Evolutionary conservation across 2,888 invertebrate species (phyloP), one percentile per base, ranked within the genome.

Genomic region (Volucella inanis): DNA sequence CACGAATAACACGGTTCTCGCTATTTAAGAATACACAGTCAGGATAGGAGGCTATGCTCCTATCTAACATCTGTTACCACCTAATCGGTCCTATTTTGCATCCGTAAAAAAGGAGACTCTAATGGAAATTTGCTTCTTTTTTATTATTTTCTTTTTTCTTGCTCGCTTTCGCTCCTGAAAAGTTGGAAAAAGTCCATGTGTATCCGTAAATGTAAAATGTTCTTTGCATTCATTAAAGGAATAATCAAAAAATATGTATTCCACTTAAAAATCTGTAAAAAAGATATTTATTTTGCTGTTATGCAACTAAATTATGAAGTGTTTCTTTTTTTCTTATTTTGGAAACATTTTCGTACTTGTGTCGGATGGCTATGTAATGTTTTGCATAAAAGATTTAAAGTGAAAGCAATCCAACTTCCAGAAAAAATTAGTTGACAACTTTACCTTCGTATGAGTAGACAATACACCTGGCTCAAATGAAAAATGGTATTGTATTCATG

Each of bases 11-110:
- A 31, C 6, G 31, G 31, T 31, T 31, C 31, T 31, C 4, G 31
- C 31, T 31, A 31, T 31, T 31, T 6, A 31, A 31, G 31, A 6
- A 6, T 6, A 31, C 31, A 31, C 31, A 31, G 31, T 31, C 31
- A 31, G 6, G 31, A 31, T 6, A 31, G 6, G 6, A 31, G 31
- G 0, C 41, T 43, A n/a, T 18, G 43, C 43, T 67, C 68, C 15
- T 47, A 68, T 57, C 39, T 68, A 54, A 57, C 55, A 68, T 68
- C 57, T 68, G 50, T 18, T 31, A 43, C 65, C 50, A 41, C n/a
- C 38, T 47, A 18, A n/a, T 11, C 9, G 15, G 11, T 8, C 14
- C 12, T 22, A 11, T 59, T 38, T n/a, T 31, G 67, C 57, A 67
- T 67, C 55, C 18, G 57, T 57, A 68, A 47, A 57, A 9, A n/a